Evolutionary conservation across 2,888 invertebrate species (phyloP), one percentile per base, ranked within the genome.

Genomic region (Sclerodermus sp.): DNA sequence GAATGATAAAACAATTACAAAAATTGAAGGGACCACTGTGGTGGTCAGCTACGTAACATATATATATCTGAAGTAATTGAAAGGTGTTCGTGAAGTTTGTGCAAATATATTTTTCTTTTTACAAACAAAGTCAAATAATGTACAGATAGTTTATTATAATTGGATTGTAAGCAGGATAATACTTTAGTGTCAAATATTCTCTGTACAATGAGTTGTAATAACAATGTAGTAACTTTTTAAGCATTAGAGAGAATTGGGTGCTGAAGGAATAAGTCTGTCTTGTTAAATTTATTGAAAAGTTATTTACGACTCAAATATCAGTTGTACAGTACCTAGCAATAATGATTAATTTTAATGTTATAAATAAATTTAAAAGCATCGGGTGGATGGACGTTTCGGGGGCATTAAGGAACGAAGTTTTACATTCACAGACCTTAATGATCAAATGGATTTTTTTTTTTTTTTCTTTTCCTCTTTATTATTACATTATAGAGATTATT

Each of bases 171-270:
- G 15, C 31, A 29, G 30, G 42, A 42, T 31, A 44, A 44, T n/a
- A 36, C 9, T 13, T 47, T 39, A 16, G 38, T 53, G 49, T 50
- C 50, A 34, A 36, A 52, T 39, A 46, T 17, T 18, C 42, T 53
- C 53, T 54, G 62, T 63, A 63, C 63, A 63, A 63, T 63, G 55
- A 54, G 63, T 60, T 53, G 48, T 52, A 42, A 57, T 60, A 57
- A 58, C 37, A 36, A 47, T 55, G 51, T 49, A 47, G 55, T 59
- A 58, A 45, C 53, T 55, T 55, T n/a, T n/a, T n/a, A n/a, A n/a
- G n/a, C n/a, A n/a, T n/a, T n/a, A n/a, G 55, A 53, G 60, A 58
- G 60, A 5, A 48, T 57, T 47, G 53, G 58, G 63, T 60, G 63
- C 62, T 57, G 57, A 45, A 49, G 44, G 47, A 42, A 55, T 49